Evolutionary conservation across 2,113 vertebrate species (phyloP).

Genomic region (Aspiorhynchus laticeps): DNA sequence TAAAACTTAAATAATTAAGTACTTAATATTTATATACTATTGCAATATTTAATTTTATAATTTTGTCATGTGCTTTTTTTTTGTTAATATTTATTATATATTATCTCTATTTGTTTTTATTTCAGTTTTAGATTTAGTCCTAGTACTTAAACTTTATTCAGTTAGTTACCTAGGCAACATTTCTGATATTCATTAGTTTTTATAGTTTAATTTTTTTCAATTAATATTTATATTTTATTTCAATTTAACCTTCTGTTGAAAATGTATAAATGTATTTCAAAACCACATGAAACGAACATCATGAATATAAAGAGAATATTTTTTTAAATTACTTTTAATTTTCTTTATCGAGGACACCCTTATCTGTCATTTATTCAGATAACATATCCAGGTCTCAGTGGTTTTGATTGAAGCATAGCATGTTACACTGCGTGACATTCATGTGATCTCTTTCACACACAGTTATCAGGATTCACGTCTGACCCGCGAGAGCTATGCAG

Average conservation of each 20-base stretch:
- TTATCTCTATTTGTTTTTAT: background rate
- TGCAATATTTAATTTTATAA: background rate
- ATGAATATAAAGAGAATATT: too few species aligned
- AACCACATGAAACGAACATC: too few species aligned
- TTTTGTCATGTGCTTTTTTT: background rate
- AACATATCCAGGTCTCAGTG: background rate
- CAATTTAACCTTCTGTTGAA: too few species aligned
- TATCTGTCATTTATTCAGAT: background rate
- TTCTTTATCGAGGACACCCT: too few species aligned
- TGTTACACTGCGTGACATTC: background rate
- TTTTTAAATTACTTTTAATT: too few species aligned
- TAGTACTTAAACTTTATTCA: too few species aligned
- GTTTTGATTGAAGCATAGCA: too few species aligned
- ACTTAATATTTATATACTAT: too few species aligned
- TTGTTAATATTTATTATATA: too few species aligned
- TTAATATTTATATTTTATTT: background rate
- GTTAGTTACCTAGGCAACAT: background rate
- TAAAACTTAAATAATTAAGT: background rate
- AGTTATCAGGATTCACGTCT: constrained; percentile 95
- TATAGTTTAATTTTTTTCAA: background rate
- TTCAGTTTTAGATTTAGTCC: background rate
- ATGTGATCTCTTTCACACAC: background rate
- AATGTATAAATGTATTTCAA: too few species aligned
- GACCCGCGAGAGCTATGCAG: constrained; percentile 95
- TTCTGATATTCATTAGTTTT: background rate